Base-by-base conservation (phyloP, 2,113 vertebrate species). In the Pogona vitticeps region DNA sequence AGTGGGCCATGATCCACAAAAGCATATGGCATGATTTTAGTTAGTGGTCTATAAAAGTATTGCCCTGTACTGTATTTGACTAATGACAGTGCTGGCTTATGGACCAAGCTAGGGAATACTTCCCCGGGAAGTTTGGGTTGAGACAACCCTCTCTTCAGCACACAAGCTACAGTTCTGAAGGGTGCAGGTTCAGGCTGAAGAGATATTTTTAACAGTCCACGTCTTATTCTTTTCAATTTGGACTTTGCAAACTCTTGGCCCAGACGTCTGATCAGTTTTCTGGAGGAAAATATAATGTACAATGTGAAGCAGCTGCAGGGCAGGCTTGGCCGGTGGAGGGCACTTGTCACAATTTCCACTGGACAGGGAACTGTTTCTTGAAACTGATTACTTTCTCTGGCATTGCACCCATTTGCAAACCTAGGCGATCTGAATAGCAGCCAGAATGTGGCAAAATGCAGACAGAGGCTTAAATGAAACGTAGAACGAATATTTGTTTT, bases 261-360 rank as follows among this genome's bases (percentile, higher is more conserved):
- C 15, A 77, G 63, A 36, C 52, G 68, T 8, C 73, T 42, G 36
- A 75, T 38, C 31, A 65, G 17, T 75, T 65, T 21, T 42, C 70
- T 76, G 59, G n/a, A 81, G n/a, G 85, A 82, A 87, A 87, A 87
- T 82, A 76, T 75, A 82, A 61, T 26, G 61, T 67, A 70, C 17
- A 75, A 65, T 59, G 81, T n/a, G 21, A 80, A n/a, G 70, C 85
- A 81, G 38, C 58, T 76, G 70, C 17, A 28, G 52, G 23, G 42
- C 13, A 82, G 70, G 33, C 42, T 76, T 87, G 79, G 78, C 58
- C 81, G 40, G 31, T 36, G 78, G 65, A 28, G 56, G 40, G 38
- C 61, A 36, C 23, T 65, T 73, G 59, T 76, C 78, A 81, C 79
- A 76, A 23, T 87, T 87, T 82, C 72, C 71, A 87, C 59, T 33